Conservation (phyloP, 2,797 vertebrate species). For the Pyrocephalus nanus region DNA sequence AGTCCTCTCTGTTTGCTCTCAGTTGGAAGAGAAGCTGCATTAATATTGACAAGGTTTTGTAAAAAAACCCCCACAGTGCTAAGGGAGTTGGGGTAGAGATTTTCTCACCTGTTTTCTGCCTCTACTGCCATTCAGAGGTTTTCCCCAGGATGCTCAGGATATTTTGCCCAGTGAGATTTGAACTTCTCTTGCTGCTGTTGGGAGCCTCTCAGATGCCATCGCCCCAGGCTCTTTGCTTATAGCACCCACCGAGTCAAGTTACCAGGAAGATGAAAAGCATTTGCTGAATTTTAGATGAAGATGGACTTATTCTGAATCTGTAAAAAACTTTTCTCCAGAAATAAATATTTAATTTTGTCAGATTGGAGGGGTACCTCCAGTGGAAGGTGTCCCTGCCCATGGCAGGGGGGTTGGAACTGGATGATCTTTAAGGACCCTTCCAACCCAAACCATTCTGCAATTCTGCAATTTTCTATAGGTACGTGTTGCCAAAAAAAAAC, state of each 20-base stretch:
- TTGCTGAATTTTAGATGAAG: background rate
- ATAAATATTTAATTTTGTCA: background rate
- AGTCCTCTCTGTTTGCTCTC: background rate
- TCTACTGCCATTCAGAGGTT: background rate
- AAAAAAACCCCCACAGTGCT: background rate
- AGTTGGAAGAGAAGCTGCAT: background rate
- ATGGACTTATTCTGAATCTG: background rate
- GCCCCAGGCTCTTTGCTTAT: background rate
- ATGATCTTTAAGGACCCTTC: background rate
- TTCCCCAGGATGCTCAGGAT: background rate
- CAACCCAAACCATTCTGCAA: background rate
- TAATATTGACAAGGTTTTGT: background rate
- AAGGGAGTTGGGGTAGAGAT: background rate
- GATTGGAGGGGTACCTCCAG: background rate
- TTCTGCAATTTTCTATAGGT: background rate
- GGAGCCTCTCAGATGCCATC: background rate
- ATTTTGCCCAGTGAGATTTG: background rate
- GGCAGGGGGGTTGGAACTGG: background rate
- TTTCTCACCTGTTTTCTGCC: background rate
- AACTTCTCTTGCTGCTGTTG: background rate
- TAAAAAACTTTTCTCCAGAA: background rate
- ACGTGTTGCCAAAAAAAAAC: background rate
- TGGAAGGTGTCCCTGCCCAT: background rate
- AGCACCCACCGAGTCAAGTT: background rate
- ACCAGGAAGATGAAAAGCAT: background rate